A percentile compares a stretch with the other conserved stretches of the same genome.
These are phyloP conservation scores for Temnothorax nylanderi DNA, from an alignment of 1,140 invertebrate genomes.

Conservation along the genomic window DNA sequence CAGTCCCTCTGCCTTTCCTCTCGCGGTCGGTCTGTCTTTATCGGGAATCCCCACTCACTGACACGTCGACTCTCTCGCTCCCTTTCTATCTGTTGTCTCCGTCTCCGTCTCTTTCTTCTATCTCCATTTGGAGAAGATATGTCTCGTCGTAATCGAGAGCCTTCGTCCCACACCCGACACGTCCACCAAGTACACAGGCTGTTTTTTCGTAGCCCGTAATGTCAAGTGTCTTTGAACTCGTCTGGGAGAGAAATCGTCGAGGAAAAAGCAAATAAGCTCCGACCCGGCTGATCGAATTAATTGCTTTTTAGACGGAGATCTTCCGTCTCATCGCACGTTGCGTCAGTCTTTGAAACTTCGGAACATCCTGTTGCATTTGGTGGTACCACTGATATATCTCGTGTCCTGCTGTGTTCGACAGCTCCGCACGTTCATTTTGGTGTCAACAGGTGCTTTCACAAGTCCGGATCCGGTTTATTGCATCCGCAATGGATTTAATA, in stretches of 20 bases:
- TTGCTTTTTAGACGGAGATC: not conserved
- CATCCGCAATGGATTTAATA: constrained; percentile 9
- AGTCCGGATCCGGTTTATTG: constrained; percentile 18
- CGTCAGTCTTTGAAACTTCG: not conserved
- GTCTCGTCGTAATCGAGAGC: not conserved
- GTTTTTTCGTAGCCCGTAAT: not conserved
- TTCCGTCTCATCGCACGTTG: not conserved
- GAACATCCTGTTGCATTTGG: not conserved
- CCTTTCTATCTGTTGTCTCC: constrained; percentile 23
- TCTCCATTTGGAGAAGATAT: constrained; percentile 27
- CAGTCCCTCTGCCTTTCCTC: constrained; percentile 39
- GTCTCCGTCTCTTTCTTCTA: constrained; percentile 19
- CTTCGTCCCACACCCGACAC: not conserved
- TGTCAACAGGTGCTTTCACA: constrained; percentile 22
- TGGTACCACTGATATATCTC: not conserved
- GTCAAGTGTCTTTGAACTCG: not conserved
- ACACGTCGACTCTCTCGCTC: constrained; percentile 21
- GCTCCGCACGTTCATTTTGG: not conserved
- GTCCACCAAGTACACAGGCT: not conserved
- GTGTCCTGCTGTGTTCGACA: not conserved
- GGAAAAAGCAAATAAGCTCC: not conserved
- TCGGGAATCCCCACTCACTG: constrained; percentile 36
- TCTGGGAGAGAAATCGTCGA: not conserved
- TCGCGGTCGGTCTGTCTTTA: constrained; percentile 24
- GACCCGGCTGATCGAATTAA: not conserved